A percentile compares a stretch with the other conserved stretches of the same genome.
Evolutionary conservation across 1,140 invertebrate species (phyloP).

Genomic region (Halyomorpha halys): DNA sequence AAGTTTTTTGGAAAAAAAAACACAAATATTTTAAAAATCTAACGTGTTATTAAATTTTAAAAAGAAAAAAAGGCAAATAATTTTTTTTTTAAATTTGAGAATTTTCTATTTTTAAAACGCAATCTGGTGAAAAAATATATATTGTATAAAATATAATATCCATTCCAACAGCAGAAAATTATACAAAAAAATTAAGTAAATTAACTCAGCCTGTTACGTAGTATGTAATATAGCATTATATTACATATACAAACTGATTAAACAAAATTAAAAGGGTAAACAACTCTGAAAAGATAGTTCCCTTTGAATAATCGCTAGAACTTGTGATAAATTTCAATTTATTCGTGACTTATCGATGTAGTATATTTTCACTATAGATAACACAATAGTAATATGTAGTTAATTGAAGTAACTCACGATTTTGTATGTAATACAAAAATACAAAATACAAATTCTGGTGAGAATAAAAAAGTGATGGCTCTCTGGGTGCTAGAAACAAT

Average conservation of each 20-base stretch:
- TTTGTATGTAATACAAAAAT: constrained; percentile 9
- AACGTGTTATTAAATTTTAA: constrained; percentile 8
- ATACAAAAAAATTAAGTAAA: constrained; percentile 18
- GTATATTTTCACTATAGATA: constrained; percentile 19
- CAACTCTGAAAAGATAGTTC: not conserved
- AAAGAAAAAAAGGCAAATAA: constrained; percentile 17
- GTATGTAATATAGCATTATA: too few relatives aligned
- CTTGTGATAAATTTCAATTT: constrained; percentile 11
- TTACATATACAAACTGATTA: not conserved
- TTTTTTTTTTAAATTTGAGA: constrained; percentile 22
- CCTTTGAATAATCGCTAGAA: constrained; percentile 12
- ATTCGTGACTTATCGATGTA: constrained; percentile 7
- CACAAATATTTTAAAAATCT: constrained; percentile 22
- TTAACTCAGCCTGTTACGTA: not conserved
- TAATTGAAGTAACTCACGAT: constrained; percentile 13
- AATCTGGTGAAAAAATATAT: constrained; percentile 18
- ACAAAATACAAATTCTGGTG: constrained; percentile 14
- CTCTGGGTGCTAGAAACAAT: constrained; percentile 18
- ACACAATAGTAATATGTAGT: constrained; percentile 14
- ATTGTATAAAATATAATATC: constrained; percentile 22
- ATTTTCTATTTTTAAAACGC: constrained; percentile 25
- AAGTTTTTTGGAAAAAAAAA: constrained; percentile 21
- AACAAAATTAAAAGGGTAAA: constrained; percentile 23
- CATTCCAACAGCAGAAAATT: constrained; percentile 26
- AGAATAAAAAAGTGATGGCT: constrained; percentile 8